These are phyloP conservation scores for Pristionchus pacificus DNA, from an alignment of 1,140 invertebrate genomes.

Conservation along the genomic window DNA sequence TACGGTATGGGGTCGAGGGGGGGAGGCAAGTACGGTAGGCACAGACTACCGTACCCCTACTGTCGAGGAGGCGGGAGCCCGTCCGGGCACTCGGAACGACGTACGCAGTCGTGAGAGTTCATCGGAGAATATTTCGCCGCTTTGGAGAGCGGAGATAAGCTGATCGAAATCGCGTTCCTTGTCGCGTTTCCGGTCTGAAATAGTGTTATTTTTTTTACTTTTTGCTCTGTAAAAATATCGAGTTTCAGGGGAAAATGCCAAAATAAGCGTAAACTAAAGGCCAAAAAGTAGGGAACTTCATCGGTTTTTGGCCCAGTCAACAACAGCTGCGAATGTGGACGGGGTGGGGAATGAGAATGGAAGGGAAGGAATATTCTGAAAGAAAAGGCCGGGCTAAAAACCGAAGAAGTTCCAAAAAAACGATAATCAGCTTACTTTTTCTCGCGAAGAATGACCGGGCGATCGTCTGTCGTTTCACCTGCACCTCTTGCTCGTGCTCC, in stretches of 20 bases:
- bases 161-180: slow-evolving; percentile 81
- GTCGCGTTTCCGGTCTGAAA: slow-evolving; percentile 19
- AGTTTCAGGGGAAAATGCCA: too few relatives aligned
- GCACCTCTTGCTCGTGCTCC: slow-evolving; percentile 82
- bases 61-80: background rate
- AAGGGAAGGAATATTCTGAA: too few relatives aligned
- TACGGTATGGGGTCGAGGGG: background rate
- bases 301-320: background rate
- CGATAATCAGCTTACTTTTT: slow-evolving; percentile 40
- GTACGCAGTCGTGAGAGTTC: slow-evolving; percentile 68
- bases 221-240: too few relatives aligned
- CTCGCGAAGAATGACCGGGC: slow-evolving; percentile 61
- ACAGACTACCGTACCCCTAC: background rate
- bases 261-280: too few relatives aligned
- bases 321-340: too few relatives aligned
- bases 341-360: too few relatives aligned
- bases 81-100: slow-evolving; percentile 29
- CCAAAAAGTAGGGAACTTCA: too few relatives aligned
- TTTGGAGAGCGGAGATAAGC: slow-evolving; percentile 86
- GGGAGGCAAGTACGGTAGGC: background rate
- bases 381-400: too few relatives aligned
- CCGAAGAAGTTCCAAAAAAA: too few relatives aligned
- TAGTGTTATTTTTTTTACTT: slow-evolving; percentile 6
- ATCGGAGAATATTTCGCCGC: slow-evolving; percentile 93
- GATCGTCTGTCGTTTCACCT: slow-evolving; percentile 83